Percentiles rank a stretch among this genome's conserved stretches.
phyloP scores from a whole-genome alignment of 2,113 vertebrate genomes.

The Tachysurus fulvidraco region DNA sequence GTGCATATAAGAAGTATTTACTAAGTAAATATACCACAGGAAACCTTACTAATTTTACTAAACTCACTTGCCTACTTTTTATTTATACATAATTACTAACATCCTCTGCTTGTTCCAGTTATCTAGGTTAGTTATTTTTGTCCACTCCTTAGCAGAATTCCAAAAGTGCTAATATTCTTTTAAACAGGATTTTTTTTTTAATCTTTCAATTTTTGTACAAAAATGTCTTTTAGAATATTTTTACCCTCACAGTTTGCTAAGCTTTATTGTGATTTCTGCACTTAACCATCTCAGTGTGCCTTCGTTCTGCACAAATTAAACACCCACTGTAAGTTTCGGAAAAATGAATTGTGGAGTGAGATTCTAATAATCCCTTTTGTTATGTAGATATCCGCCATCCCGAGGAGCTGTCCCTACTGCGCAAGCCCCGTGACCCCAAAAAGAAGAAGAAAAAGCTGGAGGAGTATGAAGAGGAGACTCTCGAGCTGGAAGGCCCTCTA shows the following conservation, averaged over 20 bases:
- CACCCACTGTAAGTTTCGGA: not conserved
- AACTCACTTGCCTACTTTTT: not conserved
- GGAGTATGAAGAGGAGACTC: constrained; percentile 86
- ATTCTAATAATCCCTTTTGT: constrained; percentile 31
- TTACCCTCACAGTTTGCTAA: constrained; percentile 58
- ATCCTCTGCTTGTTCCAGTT: not conserved
- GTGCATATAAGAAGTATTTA: too few species aligned
- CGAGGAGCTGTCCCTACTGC: constrained; percentile 94
- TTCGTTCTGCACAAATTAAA: not conserved
- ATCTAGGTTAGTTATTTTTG: not conserved
- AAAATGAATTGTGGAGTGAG: not conserved
- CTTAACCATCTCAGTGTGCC: not conserved
- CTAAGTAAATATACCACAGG: too few species aligned
- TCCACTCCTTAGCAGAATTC: not conserved
- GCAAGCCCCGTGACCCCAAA: constrained; percentile 94
- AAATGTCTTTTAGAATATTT: constrained; percentile 21
- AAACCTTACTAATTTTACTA: not conserved
- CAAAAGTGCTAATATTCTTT: not conserved
- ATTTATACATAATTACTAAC: not conserved
- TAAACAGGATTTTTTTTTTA: not conserved
- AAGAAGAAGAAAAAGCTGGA: constrained; percentile 99
- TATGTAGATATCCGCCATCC: constrained; percentile 93
- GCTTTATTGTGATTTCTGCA: constrained; percentile 45
- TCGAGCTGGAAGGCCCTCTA: constrained; percentile 90
- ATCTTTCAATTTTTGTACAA: constrained; percentile 25